These are phyloP conservation scores for Thamnophis sirtalis DNA, from an alignment of 2,113 vertebrate species.

Conservation along the genomic window DNA sequence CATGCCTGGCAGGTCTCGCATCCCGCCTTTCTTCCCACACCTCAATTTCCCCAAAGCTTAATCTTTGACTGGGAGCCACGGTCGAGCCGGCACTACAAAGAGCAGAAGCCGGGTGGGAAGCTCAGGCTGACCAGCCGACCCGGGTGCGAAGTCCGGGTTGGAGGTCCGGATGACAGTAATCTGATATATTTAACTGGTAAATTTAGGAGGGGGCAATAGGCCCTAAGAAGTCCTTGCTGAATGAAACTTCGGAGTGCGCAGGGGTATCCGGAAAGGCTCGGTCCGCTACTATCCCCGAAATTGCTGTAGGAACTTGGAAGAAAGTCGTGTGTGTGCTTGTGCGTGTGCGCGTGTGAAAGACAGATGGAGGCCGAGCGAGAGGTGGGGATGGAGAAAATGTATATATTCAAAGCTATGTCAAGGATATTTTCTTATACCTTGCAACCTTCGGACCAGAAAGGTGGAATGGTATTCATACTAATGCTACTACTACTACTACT, in stretches of 20 bases:
- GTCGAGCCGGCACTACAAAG: not conserved
- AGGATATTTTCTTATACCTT: not conserved
- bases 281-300: not conserved
- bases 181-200: not conserved
- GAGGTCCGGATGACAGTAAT: not conserved
- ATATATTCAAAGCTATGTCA: not conserved
- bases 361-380: not conserved
- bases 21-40: not conserved
- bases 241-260: not conserved
- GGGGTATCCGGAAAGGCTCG: not conserved
- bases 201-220: not conserved
- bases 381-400: not conserved
- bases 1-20: not conserved
- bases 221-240: not conserved
- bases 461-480: not conserved
- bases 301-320: not conserved
- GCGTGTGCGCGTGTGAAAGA: not conserved
- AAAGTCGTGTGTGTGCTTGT: not conserved
- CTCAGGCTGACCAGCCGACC: not conserved
- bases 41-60: not conserved
- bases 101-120: not conserved
- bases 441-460: not conserved
- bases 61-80: not conserved
- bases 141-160: not conserved
- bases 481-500: not conserved